Conservation (phyloP, 2,113 vertebrate species). For the Microcebus lehilahytsara region DNA sequence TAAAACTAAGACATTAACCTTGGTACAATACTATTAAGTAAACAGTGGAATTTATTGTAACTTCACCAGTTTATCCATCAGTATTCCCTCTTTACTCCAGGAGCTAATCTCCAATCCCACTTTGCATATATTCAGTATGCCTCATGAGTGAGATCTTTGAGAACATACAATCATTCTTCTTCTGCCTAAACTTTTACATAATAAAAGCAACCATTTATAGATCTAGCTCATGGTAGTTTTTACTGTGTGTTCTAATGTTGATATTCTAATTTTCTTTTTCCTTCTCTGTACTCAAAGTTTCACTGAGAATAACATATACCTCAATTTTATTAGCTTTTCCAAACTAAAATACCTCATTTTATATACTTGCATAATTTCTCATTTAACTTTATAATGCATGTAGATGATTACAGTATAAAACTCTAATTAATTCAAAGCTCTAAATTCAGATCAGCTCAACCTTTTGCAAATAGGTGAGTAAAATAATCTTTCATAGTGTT, state of each 20-base stretch:
- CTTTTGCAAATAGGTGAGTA: conserved; percentile 4
- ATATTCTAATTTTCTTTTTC: not conserved
- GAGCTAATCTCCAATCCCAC: not conserved
- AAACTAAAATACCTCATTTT: not conserved
- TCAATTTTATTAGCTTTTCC: conserved; percentile 16
- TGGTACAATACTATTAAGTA: not conserved
- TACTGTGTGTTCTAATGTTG: not conserved
- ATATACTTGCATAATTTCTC: not conserved
- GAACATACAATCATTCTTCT: not conserved
- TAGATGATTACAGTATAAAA: not conserved
- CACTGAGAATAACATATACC: not conserved
- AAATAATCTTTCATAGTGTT: conserved; percentile 4
- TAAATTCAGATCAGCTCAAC: conserved; percentile 35
- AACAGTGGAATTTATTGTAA: not conserved
- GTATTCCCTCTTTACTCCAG: not conserved
- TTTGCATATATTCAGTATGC: not conserved
- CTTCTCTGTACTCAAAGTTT: not conserved
- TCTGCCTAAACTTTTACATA: not conserved
- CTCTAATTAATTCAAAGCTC: conserved; percentile 5
- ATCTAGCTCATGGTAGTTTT: not conserved
- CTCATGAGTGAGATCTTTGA: not conserved
- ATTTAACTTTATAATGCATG: conserved; percentile 50
- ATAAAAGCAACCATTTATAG: not conserved
- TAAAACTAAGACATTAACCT: not conserved
- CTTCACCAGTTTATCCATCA: not conserved